phyloP scores from a whole-genome alignment of 2,888 invertebrate genomes.

The Philhelius pedissequus region DNA sequence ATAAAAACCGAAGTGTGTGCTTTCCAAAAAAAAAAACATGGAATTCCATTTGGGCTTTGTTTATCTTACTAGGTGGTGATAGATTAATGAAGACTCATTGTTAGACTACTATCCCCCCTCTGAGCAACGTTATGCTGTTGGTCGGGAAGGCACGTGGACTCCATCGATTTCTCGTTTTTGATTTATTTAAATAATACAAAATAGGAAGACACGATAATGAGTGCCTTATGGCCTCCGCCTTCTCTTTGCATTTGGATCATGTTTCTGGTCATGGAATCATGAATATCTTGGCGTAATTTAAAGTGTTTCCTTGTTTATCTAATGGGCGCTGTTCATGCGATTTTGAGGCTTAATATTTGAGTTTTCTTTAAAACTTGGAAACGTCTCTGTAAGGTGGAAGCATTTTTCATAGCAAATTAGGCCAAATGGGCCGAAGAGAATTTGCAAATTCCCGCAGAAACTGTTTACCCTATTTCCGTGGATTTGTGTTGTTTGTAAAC shows the following conservation, averaged over 20 bases:
- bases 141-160: background rate
- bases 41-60: conserved; percentile 45
- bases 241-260: background rate
- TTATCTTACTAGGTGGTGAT: conserved; percentile 32
- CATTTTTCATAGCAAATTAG: background rate
- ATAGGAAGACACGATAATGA: background rate
- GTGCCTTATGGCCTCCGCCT: background rate
- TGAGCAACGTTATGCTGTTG: background rate
- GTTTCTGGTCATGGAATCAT: background rate
- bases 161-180: background rate
- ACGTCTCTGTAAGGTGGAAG: background rate
- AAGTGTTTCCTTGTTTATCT: conserved; percentile 10
- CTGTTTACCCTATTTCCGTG: background rate
- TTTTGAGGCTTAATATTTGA: background rate
- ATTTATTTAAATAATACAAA: background rate
- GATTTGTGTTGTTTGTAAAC: conserved; percentile 1
- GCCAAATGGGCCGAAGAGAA: conserved; percentile 28
- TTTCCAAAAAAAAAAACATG: conserved; percentile 26
- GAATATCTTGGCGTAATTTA: background rate
- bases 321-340: conserved; percentile 26
- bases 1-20: background rate
- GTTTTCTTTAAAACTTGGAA: background rate
- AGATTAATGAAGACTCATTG: background rate
- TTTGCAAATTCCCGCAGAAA: background rate
- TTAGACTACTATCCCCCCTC: background rate